Conservation (phyloP, 2,888 invertebrate genomes). For the Hypercompe scribonia region DNA sequence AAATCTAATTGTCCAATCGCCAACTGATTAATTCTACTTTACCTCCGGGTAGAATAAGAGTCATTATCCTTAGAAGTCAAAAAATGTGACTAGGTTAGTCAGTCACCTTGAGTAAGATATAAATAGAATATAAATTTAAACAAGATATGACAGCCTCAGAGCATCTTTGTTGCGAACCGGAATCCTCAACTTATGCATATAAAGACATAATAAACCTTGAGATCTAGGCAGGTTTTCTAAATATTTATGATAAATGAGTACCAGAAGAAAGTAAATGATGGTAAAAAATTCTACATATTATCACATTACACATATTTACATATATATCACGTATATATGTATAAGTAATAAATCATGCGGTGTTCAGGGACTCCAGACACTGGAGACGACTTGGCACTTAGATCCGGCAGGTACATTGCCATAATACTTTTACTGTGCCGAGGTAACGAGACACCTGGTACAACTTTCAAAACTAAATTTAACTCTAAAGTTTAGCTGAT, state of each 20-base stretch:
- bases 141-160: not conserved
- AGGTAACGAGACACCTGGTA: slow-evolving; percentile 11
- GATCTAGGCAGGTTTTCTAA: not conserved
- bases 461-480: slow-evolving; percentile 18
- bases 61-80: slow-evolving; percentile 5
- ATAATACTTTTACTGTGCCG: slow-evolving; percentile 26
- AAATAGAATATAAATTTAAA: not conserved
- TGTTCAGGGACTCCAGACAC: not conserved
- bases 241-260: not conserved
- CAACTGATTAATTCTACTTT: not conserved
- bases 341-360: slow-evolving; percentile 1
- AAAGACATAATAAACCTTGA: not conserved
- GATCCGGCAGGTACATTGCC: slow-evolving; percentile 36
- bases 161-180: slow-evolving; percentile 1
- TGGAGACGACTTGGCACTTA: slow-evolving; percentile 15
- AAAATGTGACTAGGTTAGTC: slow-evolving; percentile 10
- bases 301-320: not conserved
- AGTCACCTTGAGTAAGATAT: slow-evolving; percentile 12
- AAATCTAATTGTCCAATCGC: not conserved
- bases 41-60: not conserved
- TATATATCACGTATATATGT: not conserved
- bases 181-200: not conserved
- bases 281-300: not conserved
- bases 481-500: not conserved
- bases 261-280: not conserved